Base-by-base conservation (phyloP, 2,797 vertebrate species). In the Epinephelus awoara region DNA sequence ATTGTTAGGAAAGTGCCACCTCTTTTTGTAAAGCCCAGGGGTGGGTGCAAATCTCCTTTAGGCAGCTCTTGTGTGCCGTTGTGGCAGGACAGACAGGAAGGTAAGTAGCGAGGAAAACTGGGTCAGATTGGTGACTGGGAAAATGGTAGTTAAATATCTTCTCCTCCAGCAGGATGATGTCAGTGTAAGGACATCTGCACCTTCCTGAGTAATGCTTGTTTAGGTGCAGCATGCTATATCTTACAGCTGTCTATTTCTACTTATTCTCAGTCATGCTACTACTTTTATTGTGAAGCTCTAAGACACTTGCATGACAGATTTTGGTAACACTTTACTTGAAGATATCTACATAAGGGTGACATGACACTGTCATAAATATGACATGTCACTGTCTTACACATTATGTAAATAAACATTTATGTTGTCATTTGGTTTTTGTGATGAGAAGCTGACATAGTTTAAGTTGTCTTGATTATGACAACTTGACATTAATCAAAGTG, bases 1-100 rank as follows among this genome's bases (percentile, higher is more conserved):
- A 86, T 83, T 83, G 44, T 82, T 58, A 70, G 72, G 54, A 82
- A 76, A 83, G 51, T 56, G 25, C 50, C 59, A 66, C 62, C 56
- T 79, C 57, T 57, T 80, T 84, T 78, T 77, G 49, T 80, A 75
- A 91, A 86, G 54, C 88, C 72, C 78, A 46, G 12, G 72, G 79
- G 80, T 84, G 64, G 73, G 51, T 64, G 72, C 56, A 72, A 73
- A 85, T 86, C 82, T 68, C 59, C 78, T 88, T 77, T 57, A 80
- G 84, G 81, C 76, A 76, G 81, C 71, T 87, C 55, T 49, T 1
- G 47, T 71, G 56, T 77, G 74, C 69, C 18, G 12, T 47, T 77
- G 52, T 57, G 21, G 65, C 63, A 72, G 72, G 70, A 79, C 74
- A 76, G 68, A 81, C 58, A 75, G 62, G 65, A 86, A 85, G 74